phyloP scores from a whole-genome alignment of 2,113 vertebrate genomes.

The Sander lucioperca region DNA sequence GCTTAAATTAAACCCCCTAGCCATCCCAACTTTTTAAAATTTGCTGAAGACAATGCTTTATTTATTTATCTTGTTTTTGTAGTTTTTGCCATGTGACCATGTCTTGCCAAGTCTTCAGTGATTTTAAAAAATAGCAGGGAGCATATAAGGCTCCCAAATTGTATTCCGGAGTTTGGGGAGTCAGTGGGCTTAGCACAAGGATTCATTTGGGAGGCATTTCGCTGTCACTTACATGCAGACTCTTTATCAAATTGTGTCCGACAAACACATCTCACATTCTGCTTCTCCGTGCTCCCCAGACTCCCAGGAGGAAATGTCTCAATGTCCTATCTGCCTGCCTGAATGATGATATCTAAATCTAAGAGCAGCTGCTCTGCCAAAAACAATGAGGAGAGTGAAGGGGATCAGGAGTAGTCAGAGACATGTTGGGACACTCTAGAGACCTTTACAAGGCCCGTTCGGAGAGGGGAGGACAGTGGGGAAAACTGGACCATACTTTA shows the following conservation, averaged over 20 bases:
- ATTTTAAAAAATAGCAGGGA: slow-evolving; percentile 30
- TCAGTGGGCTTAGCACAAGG: background rate
- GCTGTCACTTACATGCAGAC: slow-evolving; percentile 66
- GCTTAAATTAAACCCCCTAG: background rate
- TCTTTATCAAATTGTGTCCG: slow-evolving; percentile 74
- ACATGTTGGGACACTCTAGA: slow-evolving; percentile 48
- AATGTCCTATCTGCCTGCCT: slow-evolving; percentile 78
- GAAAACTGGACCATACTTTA: slow-evolving; percentile 13
- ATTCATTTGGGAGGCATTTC: slow-evolving; percentile 66
- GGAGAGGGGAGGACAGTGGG: background rate
- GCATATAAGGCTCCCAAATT: slow-evolving; percentile 37
- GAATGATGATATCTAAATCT: slow-evolving; percentile 85
- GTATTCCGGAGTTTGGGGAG: slow-evolving; percentile 40
- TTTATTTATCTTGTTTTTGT: background rate
- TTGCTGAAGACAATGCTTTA: background rate
- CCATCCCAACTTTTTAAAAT: background rate
- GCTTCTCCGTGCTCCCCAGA: slow-evolving; percentile 51
- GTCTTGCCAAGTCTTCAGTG: slow-evolving; percentile 5
- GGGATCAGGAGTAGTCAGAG: slow-evolving; percentile 54
- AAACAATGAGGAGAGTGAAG: slow-evolving; percentile 71
- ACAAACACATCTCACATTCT: slow-evolving; percentile 70
- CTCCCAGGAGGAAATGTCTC: slow-evolving; percentile 73
- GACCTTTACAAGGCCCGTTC: slow-evolving; percentile 19
- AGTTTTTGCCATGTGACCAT: background rate
- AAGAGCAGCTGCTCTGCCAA: slow-evolving; percentile 80